Percentiles rank a stretch among this genome's conserved stretches.
Conservation (phyloP, 2,888 invertebrate genomes). For the Geotrupes spiniger region DNA sequence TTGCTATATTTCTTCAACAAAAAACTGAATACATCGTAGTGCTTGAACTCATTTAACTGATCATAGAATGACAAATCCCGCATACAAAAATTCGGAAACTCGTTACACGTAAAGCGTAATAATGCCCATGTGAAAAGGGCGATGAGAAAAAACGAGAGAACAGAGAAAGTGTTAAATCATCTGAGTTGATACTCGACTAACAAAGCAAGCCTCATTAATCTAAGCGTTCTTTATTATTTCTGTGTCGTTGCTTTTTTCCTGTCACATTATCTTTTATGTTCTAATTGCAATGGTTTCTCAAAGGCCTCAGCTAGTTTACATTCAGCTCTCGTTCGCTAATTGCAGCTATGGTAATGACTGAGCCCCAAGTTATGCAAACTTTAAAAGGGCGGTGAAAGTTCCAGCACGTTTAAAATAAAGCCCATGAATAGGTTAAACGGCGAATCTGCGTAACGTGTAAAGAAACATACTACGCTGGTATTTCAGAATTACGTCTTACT, state of each 20-base stretch:
- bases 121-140: not conserved
- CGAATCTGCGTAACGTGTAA: not conserved
- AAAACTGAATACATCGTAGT: no score
- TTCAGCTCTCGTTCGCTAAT: slow-evolving; percentile 44
- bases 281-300: slow-evolving; percentile 42
- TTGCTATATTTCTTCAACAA: no score
- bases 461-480: not conserved
- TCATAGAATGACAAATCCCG: no score
- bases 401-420: slow-evolving; percentile 37
- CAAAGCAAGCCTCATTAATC: slow-evolving; percentile 46
- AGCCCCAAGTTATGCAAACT: slow-evolving; percentile 45
- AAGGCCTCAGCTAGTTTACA: slow-evolving; percentile 43
- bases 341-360: slow-evolving; percentile 42
- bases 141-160: slow-evolving; percentile 9
- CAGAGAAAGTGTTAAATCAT: slow-evolving; percentile 31
- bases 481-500: slow-evolving; percentile 2
- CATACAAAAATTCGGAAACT: not conserved
- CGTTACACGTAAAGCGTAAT: no score
- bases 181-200: slow-evolving; percentile 35
- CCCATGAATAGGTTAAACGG: slow-evolving; percentile 15
- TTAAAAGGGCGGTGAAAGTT: slow-evolving; percentile 41
- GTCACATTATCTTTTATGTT: slow-evolving; percentile 45
- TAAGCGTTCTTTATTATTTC: slow-evolving; percentile 46
- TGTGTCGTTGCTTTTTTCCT: slow-evolving; percentile 44
- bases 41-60: no score